Conservation (phyloP, 2,888 invertebrate species). For the Rutpela maculata region DNA sequence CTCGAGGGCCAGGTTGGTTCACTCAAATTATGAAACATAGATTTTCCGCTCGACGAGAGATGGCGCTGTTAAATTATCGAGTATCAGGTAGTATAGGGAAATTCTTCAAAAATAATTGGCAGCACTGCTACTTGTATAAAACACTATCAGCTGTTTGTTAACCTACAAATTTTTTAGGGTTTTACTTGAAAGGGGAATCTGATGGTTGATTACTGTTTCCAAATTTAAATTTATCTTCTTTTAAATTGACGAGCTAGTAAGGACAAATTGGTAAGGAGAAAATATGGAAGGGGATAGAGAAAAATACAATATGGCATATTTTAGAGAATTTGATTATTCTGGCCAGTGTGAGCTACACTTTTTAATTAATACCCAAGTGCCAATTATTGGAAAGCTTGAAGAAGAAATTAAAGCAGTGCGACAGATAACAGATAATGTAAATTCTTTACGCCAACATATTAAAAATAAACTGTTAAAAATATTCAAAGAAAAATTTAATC, state of each 20-base stretch:
- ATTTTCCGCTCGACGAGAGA: no score
- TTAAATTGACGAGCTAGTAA: background rate
- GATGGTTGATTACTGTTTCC: background rate
- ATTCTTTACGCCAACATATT: conserved; percentile 51
- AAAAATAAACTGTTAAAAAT: conserved; percentile 50
- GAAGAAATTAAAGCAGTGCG: conserved; percentile 52
- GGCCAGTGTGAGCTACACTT: conserved; percentile 54
- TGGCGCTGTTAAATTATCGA: no score
- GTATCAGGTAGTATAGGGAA: no score
- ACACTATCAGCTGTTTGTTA: background rate
- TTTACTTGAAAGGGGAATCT: no score
- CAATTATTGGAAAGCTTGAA: conserved; percentile 39
- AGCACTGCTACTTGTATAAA: no score
- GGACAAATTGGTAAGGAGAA: background rate
- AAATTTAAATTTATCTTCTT: background rate
- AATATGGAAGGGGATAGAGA: background rate
- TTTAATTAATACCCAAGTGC: conserved; percentile 40
- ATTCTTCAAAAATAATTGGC: no score
- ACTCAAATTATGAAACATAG: no score
- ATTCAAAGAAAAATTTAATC: conserved; percentile 29
- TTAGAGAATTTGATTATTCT: conserved; percentile 41
- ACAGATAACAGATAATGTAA: conserved; percentile 48
- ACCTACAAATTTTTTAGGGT: background rate
- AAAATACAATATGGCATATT: conserved; percentile 45
- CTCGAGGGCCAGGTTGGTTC: no score